Base-by-base conservation (phyloP, 2,888 invertebrate species). In the Caenorhabditis afra region DNA sequence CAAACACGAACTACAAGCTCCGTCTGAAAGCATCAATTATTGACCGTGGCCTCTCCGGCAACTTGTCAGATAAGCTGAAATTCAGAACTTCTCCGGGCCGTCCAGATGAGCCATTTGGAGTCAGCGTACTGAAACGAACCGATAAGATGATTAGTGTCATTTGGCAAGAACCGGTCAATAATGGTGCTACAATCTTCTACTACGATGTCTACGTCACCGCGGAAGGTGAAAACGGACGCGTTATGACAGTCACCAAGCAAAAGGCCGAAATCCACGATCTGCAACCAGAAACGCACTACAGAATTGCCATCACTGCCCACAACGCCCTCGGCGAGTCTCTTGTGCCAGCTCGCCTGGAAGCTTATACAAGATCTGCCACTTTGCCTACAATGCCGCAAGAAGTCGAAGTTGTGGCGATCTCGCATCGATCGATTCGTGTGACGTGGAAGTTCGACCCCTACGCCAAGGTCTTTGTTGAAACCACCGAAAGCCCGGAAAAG, bases 31-130 rank as follows among this genome's bases (percentile, higher is more conserved):
- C 89, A 0, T 70, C 74, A 16, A 59, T 90, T 29, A 81, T 84
- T 11, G 87, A 87, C 29, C 77, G 89, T 8, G 82, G 83, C 12
- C 58, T 90, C 39, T 45, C 41, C 49, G 90, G 90, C 14, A 82
- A 87, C n/a, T 80, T 78, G 8, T 81, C 85, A 10, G 22, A 67
- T 11, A 62, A 94, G 89, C 94, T 95, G 20, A 91, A 92, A 67
- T 95, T 94, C 91, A 93, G 93, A 82, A 96, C 96, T 11, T 91
- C 93, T 70, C 94, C 96, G 4, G 95, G 95, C 89, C 92, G 93
- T 75, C 96, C 96, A 0, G 94, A 94, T 86, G 92, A 93, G n/a
- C 87, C 87, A 11, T 23, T 16, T 16, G 16, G 8, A 14, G 22
- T 49, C 45, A 93, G 93, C 89, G 23, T 57, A n/a, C 50, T 55